Conservation (phyloP, 2,797 vertebrate genomes). For the Intellagama lesueurii region DNA sequence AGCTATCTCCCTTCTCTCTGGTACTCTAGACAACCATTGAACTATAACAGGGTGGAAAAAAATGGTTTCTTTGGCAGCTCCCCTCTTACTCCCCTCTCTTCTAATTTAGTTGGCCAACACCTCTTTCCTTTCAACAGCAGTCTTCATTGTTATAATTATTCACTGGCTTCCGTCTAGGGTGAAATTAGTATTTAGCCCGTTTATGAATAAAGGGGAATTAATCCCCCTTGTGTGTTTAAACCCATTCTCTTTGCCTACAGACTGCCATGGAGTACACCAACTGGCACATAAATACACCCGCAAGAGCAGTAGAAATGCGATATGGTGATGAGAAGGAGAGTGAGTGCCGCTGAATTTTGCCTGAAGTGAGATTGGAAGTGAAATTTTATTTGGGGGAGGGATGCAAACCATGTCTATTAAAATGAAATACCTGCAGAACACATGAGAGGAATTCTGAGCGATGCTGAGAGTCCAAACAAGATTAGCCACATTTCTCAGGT, state of each 20-base stretch:
- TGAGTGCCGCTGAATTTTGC: too few species aligned
- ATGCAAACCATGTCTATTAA: too few species aligned
- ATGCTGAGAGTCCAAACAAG: not conserved
- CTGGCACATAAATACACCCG: not conserved
- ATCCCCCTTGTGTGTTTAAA: not conserved
- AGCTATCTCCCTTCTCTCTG: not conserved
- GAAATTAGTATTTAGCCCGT: conserved; percentile 23
- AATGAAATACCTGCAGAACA: not conserved
- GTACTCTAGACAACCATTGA: not conserved
- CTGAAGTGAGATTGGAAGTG: not conserved
- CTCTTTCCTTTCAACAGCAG: conserved; percentile 3
- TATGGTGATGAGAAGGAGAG: not conserved
- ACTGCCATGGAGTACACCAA: not conserved
- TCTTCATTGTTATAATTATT: not conserved
- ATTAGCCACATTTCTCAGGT: not conserved
- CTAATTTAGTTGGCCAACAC: not conserved
- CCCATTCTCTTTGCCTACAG: not conserved
- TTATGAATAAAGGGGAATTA: conserved; percentile 30
- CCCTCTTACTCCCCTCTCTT: too few species aligned
- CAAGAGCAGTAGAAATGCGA: not conserved
- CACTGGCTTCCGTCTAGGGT: not conserved
- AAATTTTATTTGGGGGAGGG: not conserved
- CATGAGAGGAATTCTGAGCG: not conserved
- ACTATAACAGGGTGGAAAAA: not conserved
- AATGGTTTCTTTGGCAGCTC: not conserved